These are phyloP conservation scores for Lasioglossum albipes DNA, from an alignment of 1,140 invertebrate species.

Conservation along the genomic window DNA sequence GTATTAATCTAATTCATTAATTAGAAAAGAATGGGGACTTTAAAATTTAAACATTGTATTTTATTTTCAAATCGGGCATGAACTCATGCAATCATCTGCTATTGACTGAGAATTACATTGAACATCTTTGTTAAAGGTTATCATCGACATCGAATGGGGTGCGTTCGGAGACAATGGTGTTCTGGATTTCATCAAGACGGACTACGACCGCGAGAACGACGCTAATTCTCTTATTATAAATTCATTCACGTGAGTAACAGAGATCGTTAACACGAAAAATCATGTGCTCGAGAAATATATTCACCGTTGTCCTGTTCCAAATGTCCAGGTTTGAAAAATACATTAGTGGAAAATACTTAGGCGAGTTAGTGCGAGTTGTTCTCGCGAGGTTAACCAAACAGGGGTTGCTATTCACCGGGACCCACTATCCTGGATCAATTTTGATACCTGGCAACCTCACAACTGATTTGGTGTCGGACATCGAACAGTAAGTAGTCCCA, in stretches of 20 bases:
- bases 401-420: constrained; percentile 81
- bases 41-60: no score
- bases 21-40: no score
- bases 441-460: constrained; percentile 81
- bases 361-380: constrained; percentile 83
- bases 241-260: constrained; percentile 80
- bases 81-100: no score
- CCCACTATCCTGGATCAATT: constrained; percentile 73
- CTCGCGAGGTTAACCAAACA: constrained; percentile 80
- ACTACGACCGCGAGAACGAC: constrained; percentile 85
- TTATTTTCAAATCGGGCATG: no score
- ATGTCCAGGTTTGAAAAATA: constrained; percentile 85
- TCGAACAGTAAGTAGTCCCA: constrained; percentile 83
- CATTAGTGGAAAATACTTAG: constrained; percentile 85
- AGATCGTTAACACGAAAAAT: neutral
- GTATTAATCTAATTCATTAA: no score
- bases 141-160: constrained; percentile 91
- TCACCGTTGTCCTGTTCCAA: neutral
- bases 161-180: constrained; percentile 92
- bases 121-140: constrained; percentile 80
- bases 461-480: constrained; percentile 86
- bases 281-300: neutral
- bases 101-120: neutral
- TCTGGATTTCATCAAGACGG: constrained; percentile 87
- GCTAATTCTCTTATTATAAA: constrained; percentile 81